These are phyloP conservation scores for Mercenaria mercenaria DNA, from an alignment of 1,140 invertebrate species.

Conservation along the genomic window DNA sequence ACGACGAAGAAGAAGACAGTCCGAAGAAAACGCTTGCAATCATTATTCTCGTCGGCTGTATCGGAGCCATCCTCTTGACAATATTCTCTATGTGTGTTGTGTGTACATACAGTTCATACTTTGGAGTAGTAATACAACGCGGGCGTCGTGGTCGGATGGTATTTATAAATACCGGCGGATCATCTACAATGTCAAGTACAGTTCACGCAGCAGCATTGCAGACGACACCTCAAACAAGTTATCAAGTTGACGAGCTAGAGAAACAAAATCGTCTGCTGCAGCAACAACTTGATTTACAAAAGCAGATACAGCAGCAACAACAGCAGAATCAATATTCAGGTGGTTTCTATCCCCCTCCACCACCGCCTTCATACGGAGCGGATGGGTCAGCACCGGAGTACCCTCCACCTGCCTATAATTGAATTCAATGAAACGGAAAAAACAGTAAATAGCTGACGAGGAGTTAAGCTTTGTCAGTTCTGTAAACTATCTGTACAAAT, in stretches of 20 bases:
- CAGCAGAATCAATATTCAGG: neutral
- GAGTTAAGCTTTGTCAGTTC: no score
- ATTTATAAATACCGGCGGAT: neutral
- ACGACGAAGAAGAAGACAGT: neutral
- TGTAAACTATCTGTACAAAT: no score
- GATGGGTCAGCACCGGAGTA: neutral
- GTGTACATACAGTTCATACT: neutral
- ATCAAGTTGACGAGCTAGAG: slow-evolving; percentile 3
- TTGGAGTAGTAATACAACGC: neutral
- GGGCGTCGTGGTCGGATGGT: neutral
- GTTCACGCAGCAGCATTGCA: neutral
- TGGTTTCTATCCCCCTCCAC: neutral
- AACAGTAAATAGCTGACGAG: no score
- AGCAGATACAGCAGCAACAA: neutral
- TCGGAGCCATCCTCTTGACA: neutral
- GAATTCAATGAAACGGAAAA: neutral
- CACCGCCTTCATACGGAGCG: neutral
- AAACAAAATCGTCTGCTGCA: neutral
- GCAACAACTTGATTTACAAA: neutral
- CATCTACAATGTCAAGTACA: neutral
- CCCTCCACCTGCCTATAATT: neutral
- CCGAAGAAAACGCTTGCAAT: neutral
- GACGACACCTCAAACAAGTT: neutral
- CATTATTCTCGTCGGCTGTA: neutral
- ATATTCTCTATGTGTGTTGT: slow-evolving; percentile 9